Base-by-base conservation (phyloP, 2,888 invertebrate species). In the Melanophora roralis region DNA sequence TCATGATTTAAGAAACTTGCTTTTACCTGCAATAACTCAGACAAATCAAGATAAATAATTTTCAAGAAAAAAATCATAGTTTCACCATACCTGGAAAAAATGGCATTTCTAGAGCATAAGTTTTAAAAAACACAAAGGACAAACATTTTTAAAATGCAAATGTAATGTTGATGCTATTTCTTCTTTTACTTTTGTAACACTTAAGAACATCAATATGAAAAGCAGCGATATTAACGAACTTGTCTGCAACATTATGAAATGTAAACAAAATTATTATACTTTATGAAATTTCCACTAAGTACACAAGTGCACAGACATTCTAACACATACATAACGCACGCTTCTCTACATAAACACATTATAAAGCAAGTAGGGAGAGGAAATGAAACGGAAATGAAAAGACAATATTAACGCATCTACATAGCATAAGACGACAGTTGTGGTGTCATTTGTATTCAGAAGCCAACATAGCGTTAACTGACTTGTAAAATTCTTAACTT, bases 261-360 rank as follows among this genome's bases (percentile, higher is more conserved):
- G 80, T 76, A 76, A 80, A 80, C 62, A 80, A 72, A 80, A 67
- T 76, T 80, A 57, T 72, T 38, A 80, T 80, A 72, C 68, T 76
- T 75, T 76, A 76, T 80, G 75, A 71, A 68, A 68, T 59, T 80
- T 72, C 62, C 38, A 43, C 57, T 60, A 60, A 60, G 40, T 53
- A 43, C 21, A 78, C 27, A 59, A 12, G n/a, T 5, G 12, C 12
- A 47, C 11, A 47, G 1, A 47, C 47, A 49, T 12, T 38, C 69
- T 12, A 36, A 69, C 32, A 45, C 27, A 59, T 11, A 59, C 27
- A n/a, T 27, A 6, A 27, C 21, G 1, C 11, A 8, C 23, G 2
- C 34, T 47, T 12, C 4, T 27, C 27, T 38, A 47, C 19, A 57
- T 11, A 32, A 14, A 40, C 16, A 27, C 62, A 51, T 65, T n/a